A percentile compares a stretch with the other conserved stretches of the same genome.
These are phyloP conservation scores for Pristionchus fissidentatus DNA, from an alignment of 2,888 invertebrate genomes.

Conservation along the genomic window DNA sequence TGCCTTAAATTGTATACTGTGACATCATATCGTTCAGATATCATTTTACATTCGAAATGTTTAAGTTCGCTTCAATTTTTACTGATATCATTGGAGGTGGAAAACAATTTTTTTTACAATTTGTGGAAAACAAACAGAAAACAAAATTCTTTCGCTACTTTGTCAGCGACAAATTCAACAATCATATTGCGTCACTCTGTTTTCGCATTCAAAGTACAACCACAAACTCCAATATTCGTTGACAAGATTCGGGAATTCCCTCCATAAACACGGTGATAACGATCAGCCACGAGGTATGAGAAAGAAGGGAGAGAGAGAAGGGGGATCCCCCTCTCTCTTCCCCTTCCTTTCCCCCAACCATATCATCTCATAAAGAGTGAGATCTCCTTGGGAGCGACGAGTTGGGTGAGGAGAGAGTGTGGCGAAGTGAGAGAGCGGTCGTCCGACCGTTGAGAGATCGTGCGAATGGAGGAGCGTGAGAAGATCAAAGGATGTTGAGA, in stretches of 20 bases:
- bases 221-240: conserved; percentile 16
- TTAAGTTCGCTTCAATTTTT: no score
- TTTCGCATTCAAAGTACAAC: no score
- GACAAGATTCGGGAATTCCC: conserved; percentile 38
- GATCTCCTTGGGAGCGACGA: conserved; percentile 42
- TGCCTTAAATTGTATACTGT: no score
- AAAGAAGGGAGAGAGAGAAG: not conserved
- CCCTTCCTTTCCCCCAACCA: not conserved
- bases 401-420: not conserved
- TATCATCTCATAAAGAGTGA: conserved; percentile 13
- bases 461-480: not conserved
- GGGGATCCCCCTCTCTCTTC: conserved; percentile 35
- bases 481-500: conserved; percentile 24
- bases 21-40: no score
- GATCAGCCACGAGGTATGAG: conserved; percentile 27
- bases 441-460: not conserved
- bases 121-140: no score
- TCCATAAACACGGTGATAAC: conserved; percentile 28
- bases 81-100: no score
- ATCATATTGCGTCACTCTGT: not conserved
- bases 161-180: no score
- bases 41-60: no score
- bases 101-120: no score
- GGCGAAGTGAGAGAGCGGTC: not conserved
- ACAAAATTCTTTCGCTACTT: no score